Percentiles rank a stretch among this genome's conserved stretches.
These are phyloP conservation scores for Dolichotis patagonum DNA, from an alignment of 2,113 vertebrate genomes.

Conservation along the genomic window DNA sequence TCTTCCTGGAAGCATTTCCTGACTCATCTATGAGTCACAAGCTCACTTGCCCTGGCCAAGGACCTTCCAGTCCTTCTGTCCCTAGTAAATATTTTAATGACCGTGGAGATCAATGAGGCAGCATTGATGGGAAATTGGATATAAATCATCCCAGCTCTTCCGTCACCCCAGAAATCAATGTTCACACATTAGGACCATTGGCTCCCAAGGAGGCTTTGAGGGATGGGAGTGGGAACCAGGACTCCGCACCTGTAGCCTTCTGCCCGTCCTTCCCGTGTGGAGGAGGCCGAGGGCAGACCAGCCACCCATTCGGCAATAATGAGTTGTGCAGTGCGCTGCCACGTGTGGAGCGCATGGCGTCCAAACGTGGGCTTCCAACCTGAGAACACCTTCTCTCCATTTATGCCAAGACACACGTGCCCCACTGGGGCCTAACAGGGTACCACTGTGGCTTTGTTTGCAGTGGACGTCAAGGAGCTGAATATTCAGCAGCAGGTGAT, in stretches of 20 bases:
- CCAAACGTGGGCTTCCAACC: background rate
- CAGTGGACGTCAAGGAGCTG: background rate
- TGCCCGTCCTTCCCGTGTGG: slow-evolving; percentile 30
- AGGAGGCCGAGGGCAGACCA: slow-evolving; percentile 39
- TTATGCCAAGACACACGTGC: background rate
- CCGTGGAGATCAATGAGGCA: slow-evolving; percentile 90
- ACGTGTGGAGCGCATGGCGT: background rate
- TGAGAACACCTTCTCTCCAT: background rate
- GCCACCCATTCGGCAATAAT: background rate
- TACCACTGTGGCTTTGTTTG: background rate
- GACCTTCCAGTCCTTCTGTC: slow-evolving; percentile 36
- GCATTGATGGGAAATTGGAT: slow-evolving; percentile 92
- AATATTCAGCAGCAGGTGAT: background rate
- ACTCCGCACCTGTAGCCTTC: slow-evolving; percentile 81
- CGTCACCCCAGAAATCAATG: slow-evolving; percentile 94
- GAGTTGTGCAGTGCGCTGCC: background rate
- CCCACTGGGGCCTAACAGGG: background rate
- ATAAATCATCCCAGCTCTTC: slow-evolving; percentile 90
- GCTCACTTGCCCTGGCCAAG: background rate
- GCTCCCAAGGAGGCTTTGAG: slow-evolving; percentile 91
- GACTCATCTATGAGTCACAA: background rate
- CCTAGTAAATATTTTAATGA: slow-evolving; percentile 89
- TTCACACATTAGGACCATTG: slow-evolving; percentile 97
- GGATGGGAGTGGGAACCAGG: slow-evolving; percentile 75
- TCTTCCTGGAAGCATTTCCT: background rate